These are phyloP conservation scores for Coendou prehensilis DNA, from an alignment of 2,797 vertebrate genomes.

Conservation along the genomic window DNA sequence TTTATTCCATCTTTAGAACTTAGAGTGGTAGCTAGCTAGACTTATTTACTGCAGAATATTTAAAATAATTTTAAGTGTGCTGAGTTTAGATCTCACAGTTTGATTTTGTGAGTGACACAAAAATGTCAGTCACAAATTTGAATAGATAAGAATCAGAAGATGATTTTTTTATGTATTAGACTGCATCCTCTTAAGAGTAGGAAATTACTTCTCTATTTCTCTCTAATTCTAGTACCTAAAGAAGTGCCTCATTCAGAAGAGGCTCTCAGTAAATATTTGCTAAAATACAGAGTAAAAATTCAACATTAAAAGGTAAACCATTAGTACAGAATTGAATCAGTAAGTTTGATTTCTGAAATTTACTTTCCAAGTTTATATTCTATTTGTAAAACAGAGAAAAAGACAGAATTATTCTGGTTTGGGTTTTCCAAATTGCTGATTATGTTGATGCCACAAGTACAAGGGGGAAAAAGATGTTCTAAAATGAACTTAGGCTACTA, in stretches of 20 bases:
- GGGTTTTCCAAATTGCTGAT: not conserved
- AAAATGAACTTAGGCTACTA: not conserved
- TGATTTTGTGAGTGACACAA: not conserved
- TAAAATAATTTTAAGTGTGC: not conserved
- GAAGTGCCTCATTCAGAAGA: not conserved
- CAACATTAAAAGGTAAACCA: not conserved
- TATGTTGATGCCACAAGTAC: not conserved
- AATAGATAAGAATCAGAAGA: not conserved
- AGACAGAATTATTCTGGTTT: not conserved
- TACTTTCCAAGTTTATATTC: not conserved
- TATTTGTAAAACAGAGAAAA: slow-evolving; percentile 15
- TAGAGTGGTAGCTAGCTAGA: not conserved
- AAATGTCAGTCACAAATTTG: not conserved
- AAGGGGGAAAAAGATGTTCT: not conserved
- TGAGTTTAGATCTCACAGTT: not conserved
- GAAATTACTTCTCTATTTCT: not conserved
- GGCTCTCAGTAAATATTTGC: not conserved
- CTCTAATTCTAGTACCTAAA: not conserved
- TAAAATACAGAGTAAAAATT: slow-evolving; percentile 22
- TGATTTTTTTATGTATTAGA: not conserved
- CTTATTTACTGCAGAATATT: not conserved
- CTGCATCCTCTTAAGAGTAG: not conserved
- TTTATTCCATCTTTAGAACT: not conserved
- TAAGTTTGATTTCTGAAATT: not conserved
- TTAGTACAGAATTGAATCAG: not conserved